phyloP scores from a whole-genome alignment of 23 tunicate species.

The Aplidium turbinatum region DNA sequence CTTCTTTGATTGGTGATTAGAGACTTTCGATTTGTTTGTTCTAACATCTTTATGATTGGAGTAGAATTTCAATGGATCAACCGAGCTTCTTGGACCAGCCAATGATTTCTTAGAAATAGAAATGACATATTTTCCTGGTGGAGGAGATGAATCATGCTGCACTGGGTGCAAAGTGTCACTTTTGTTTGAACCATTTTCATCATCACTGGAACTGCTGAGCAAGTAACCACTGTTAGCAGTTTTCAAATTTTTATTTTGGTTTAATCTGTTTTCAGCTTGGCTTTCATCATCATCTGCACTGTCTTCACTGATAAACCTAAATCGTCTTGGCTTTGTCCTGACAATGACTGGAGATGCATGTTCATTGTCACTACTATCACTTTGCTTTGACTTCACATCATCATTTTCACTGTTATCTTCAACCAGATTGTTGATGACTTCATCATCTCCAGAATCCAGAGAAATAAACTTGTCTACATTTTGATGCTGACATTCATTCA shows the following conservation, averaged over 20 bases:
- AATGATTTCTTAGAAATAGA: background rate
- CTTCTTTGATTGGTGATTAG: background rate
- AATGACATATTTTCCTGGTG: conserved; percentile 21
- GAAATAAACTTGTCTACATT: too few species aligned
- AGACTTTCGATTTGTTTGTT: background rate
- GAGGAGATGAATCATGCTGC: background rate
- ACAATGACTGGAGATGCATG: conserved; percentile 18
- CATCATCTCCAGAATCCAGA: too few species aligned
- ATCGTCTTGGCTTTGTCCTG: background rate
- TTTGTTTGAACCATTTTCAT: background rate
- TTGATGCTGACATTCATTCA: too few species aligned
- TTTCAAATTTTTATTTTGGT: too few species aligned
- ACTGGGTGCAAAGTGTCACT: background rate
- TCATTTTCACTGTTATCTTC: background rate
- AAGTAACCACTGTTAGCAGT: conserved; percentile 5
- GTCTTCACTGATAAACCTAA: conserved; percentile 19
- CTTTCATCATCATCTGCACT: background rate
- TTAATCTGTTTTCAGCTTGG: background rate
- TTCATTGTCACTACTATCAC: background rate
- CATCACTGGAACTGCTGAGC: conserved; percentile 36
- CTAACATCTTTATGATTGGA: background rate
- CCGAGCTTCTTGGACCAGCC: conserved; percentile 22
- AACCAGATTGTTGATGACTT: background rate
- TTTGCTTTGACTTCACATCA: background rate
- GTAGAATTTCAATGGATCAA: background rate